phyloP scores from a whole-genome alignment of 2,113 vertebrate species.

The Podarcis muralis region DNA sequence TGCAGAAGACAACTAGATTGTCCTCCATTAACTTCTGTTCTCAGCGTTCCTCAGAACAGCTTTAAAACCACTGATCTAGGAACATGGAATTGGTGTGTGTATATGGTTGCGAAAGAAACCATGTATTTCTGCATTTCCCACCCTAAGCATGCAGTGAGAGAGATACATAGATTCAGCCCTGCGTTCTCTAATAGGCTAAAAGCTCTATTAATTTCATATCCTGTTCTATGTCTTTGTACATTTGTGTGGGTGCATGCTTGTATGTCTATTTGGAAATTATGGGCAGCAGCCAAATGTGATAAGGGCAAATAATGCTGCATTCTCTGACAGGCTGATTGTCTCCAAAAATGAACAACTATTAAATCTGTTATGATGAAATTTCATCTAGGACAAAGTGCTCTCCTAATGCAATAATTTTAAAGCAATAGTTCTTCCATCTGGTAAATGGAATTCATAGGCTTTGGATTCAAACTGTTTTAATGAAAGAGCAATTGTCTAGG shows the following conservation, averaged over 20 bases:
- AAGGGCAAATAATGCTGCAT: slow-evolving; percentile 44
- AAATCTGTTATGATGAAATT: slow-evolving; percentile 33
- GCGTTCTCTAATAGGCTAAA: slow-evolving; percentile 10
- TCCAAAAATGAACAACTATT: slow-evolving; percentile 32
- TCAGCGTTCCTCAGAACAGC: no score
- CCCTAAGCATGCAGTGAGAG: background rate
- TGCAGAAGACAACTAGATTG: background rate
- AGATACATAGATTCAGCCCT: background rate
- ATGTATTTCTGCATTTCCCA: background rate
- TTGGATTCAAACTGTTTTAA: slow-evolving; percentile 58
- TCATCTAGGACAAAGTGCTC: slow-evolving; percentile 30
- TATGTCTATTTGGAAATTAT: background rate
- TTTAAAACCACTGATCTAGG: no score
- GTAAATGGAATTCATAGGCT: slow-evolving; percentile 51
- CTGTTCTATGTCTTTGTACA: background rate
- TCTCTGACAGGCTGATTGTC: slow-evolving; percentile 32
- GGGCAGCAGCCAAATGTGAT: slow-evolving; percentile 8
- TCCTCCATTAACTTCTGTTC: background rate
- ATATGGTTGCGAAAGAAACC: background rate
- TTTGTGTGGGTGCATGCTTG: background rate
- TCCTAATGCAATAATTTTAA: slow-evolving; percentile 49
- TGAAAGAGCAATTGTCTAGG: slow-evolving; percentile 57
- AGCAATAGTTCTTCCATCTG: slow-evolving; percentile 56
- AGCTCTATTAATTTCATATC: slow-evolving; percentile 30
- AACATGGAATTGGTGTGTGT: background rate